Conservation (phyloP, 2,797 vertebrate species). For the Catostomus latipinnis region DNA sequence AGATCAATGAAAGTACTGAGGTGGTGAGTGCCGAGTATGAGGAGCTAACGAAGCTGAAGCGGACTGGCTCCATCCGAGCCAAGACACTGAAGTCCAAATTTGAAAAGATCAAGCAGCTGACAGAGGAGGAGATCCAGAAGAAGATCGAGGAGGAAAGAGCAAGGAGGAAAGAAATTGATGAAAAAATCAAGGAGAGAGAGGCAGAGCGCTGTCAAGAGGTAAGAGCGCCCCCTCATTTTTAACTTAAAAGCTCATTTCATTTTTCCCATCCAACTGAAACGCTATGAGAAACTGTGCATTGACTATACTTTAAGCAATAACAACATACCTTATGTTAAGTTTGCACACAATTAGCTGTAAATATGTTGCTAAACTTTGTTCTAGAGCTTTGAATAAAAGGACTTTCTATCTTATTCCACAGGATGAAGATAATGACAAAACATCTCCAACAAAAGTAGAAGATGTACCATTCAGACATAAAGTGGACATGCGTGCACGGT, state of each 20-base stretch:
- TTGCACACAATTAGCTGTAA: no score
- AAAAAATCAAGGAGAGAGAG: constrained; percentile 96
- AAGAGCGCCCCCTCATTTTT: not conserved
- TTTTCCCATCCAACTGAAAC: not conserved
- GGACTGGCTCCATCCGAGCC: constrained; percentile 95
- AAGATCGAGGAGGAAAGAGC: constrained; percentile 96
- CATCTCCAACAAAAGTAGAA: constrained; percentile 73
- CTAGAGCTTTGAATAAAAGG: no score
- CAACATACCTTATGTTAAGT: no score
- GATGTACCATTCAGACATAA: constrained; percentile 95
- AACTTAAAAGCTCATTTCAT: not conserved
- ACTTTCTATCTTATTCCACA: constrained; percentile 57
- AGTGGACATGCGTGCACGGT: constrained; percentile 95
- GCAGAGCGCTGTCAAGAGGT: constrained; percentile 87
- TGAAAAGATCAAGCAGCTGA: constrained; percentile 96
- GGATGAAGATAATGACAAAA: constrained; percentile 84
- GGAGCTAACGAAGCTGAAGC: constrained; percentile 93
- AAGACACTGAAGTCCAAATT: constrained; percentile 98
- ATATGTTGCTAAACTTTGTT: no score
- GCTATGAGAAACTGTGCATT: not conserved
- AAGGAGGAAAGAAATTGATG: constrained; percentile 89
- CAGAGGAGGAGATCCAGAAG: constrained; percentile 95
- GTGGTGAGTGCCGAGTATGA: constrained; percentile 91
- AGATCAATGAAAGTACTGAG: constrained; percentile 88
- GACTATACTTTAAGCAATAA: no score